A percentile compares a stretch with the other conserved stretches of the same genome.
Evolutionary conservation across 2,113 vertebrate genomes (phyloP).

Genomic region (Pseudopodoces humilis): DNA sequence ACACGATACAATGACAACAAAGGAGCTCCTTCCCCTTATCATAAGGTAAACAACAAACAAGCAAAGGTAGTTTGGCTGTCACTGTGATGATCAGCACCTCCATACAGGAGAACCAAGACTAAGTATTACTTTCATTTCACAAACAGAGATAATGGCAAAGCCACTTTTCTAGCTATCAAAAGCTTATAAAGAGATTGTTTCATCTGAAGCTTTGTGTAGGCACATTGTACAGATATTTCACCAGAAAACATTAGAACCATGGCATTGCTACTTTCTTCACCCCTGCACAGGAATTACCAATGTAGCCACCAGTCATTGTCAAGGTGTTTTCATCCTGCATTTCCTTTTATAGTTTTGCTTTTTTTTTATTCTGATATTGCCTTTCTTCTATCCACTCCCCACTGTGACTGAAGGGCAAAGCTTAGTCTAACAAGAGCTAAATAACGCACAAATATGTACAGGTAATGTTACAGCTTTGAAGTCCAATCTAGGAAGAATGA

Average conservation of each 20-base stretch:
- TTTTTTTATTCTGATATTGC: not conserved
- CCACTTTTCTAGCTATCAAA: constrained; percentile 44
- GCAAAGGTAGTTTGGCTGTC: constrained; percentile 52
- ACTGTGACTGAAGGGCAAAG: constrained; percentile 19
- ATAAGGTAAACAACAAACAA: constrained; percentile 52
- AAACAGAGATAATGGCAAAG: constrained; percentile 57
- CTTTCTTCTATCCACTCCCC: constrained; percentile 18
- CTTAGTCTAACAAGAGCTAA: constrained; percentile 46
- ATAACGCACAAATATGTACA: not conserved
- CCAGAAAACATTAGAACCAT: not conserved
- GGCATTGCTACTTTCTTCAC: constrained; percentile 1
- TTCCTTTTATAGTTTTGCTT: not conserved
- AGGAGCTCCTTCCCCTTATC: constrained; percentile 61
- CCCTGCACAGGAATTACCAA: not conserved
- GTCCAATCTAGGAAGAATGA: not conserved
- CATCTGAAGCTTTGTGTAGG: constrained; percentile 48
- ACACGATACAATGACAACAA: constrained; percentile 67
- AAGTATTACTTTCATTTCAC: constrained; percentile 42
- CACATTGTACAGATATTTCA: constrained; percentile 40
- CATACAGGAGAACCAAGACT: constrained; percentile 48
- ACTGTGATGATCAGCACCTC: constrained; percentile 31
- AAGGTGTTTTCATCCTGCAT: constrained; percentile 3
- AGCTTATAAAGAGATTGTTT: constrained; percentile 44
- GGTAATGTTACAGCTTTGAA: not conserved
- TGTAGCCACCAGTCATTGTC: constrained; percentile 20